Conservation (phyloP, 2,113 vertebrate genomes). For the Calyptomena viridis region DNA sequence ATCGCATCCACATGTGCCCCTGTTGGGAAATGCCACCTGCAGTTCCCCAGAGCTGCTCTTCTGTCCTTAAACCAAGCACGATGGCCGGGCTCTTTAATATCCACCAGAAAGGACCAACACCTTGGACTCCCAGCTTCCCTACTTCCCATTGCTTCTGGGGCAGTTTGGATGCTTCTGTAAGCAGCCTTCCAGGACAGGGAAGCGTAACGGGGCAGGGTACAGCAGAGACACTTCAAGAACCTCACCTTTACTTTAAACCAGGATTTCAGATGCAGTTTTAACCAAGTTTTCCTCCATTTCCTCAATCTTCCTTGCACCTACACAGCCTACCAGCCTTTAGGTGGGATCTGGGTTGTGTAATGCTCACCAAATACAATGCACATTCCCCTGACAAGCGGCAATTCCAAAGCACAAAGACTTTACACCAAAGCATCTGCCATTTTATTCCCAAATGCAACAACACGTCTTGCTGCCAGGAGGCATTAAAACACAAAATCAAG, state of each 20-base stretch:
- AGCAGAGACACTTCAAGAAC: not conserved
- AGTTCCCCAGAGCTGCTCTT: not conserved
- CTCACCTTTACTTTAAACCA: not conserved
- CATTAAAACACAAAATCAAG: not conserved
- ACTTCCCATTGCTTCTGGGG: not conserved
- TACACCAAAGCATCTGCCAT: not conserved
- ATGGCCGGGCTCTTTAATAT: not conserved
- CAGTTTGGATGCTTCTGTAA: not conserved
- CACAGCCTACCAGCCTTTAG: rapidly evolving
- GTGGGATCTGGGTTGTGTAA: not conserved
- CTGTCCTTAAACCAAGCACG: not conserved
- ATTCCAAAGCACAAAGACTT: not conserved
- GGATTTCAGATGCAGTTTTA: not conserved
- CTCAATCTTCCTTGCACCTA: not conserved
- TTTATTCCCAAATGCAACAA: not conserved
- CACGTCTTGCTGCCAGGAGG: not conserved
- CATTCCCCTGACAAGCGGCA: not conserved
- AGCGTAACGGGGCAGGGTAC: rapidly evolving
- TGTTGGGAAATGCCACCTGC: not conserved
- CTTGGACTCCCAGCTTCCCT: not conserved
- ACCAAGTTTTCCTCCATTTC: not conserved
- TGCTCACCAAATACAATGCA: not conserved
- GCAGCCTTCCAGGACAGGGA: not conserved
- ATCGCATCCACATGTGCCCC: rapidly evolving
- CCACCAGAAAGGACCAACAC: not conserved